These are phyloP conservation scores for Panthera uncia DNA, from an alignment of 2,113 vertebrate genomes.

Conservation along the genomic window DNA sequence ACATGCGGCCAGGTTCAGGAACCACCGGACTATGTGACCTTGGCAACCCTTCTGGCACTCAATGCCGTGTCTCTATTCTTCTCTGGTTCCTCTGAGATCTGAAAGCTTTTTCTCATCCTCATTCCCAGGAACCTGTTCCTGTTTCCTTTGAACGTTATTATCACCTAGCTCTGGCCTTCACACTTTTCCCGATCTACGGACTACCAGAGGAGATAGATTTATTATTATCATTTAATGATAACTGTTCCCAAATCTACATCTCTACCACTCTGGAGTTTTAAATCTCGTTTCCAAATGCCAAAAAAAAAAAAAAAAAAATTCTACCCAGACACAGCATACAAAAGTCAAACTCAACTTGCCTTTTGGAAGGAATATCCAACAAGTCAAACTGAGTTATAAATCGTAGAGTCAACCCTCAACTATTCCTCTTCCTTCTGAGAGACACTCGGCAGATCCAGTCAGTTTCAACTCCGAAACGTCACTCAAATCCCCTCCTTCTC, in stretches of 20 bases:
- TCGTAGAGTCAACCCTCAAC: not conserved
- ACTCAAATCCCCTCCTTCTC: not conserved
- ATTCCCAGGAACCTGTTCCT: not conserved
- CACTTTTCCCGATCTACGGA: not conserved
- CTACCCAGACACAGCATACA: not conserved
- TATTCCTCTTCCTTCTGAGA: not conserved
- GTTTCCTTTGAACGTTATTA: not conserved
- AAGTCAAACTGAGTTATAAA: conserved; percentile 9
- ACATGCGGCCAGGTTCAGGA: not conserved
- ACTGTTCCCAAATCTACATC: not conserved
- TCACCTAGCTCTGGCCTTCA: not conserved
- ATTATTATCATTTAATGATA: not conserved
- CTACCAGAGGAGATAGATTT: not conserved
- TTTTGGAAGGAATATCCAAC: not conserved
- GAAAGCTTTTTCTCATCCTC: conserved; percentile 11
- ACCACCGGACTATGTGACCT: not conserved
- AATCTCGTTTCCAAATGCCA: not conserved
- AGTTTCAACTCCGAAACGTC: not conserved
- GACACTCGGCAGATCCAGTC: not conserved
- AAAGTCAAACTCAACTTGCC: not conserved
- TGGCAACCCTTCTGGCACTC: not conserved
- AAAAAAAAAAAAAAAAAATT: conserved; percentile 24
- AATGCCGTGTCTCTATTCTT: not conserved
- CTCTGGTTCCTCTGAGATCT: not conserved
- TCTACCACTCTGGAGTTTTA: conserved; percentile 10